Base-by-base conservation (phyloP, 2,797 vertebrate species). In the Poecilia gillii region DNA sequence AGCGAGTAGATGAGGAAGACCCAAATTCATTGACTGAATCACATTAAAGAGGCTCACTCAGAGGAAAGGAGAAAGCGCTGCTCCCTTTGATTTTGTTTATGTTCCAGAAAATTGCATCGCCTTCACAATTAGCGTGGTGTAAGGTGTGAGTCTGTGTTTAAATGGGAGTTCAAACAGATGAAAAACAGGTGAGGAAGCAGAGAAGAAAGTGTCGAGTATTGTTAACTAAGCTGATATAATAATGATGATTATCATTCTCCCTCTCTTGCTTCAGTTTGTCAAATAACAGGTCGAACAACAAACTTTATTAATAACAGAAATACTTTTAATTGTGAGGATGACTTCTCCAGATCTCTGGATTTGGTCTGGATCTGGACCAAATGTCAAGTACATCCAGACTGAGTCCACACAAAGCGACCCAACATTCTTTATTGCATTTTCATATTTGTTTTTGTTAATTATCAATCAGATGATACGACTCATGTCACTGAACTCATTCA, bases 121-220 rank as follows among this genome's bases (percentile, higher is more conserved):
- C 94, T 95, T 84, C 91, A 93, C 92, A 95, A 94, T 96, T 96
- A 96, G 93, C 84, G 78, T 0, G 74, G 80, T 83, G 75, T 81
- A 71, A 77, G 33, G 77, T 75, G 74, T 49, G 78, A 88, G 84
- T 77, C 57, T 46, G 74, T 82, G 81, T 86, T 91, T 92, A 91
- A 88, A 85, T 84, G 84, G 82, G 80, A 93, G 92, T 96, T 95
- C 95, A 94, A 93, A 91, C 76, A 94, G 95, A 95, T 96, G 41
- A 95, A 96, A 96, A 93, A 90, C 90, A 93, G 92, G 83, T 92
- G 82, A 75, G 91, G 94, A 94, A 95, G 92, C 94, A 94, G 93
- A 94, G 94, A 92, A 90, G 85, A 76, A 81, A 81, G 88, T 84
- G 72, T 82, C 90, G 90, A 81, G 59, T 51, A 59, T 45, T 82